Base-by-base conservation (phyloP, 2,113 vertebrate species). In the Antennarius striatus region DNA sequence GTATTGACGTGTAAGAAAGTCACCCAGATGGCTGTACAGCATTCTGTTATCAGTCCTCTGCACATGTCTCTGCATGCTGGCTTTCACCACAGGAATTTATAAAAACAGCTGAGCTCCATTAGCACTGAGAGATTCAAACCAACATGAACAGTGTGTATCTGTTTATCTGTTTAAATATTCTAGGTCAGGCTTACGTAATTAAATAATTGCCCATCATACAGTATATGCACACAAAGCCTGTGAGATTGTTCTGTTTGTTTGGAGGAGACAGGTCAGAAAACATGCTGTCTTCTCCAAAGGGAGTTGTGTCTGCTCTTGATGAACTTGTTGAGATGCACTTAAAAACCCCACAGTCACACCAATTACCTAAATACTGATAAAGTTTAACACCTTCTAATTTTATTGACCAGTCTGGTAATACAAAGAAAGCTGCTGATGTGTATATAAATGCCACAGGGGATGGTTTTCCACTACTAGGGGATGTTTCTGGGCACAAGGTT, bases 1-100 rank as follows among this genome's bases (percentile, higher is more conserved):
- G 32, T 50, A 49, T 30, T 56, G 57, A 56, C 6, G 13, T 58
- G 36, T 51, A 76, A 77, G 55, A 58, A 66, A 77, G 63, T 46
- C 28, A 47, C 63, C 49, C 32, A 67, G 75, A 77, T 70, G 50
- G 52, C 56, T 81, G n/a, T 22, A 22, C 22, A 22, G 22, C 48
- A 36, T 73, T 77, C 52, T 85, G 78, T 87, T 80, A 85, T 88
- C 83, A 81, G 61, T 45, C n/a, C 1, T 7, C 54, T 39, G 61
- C 81, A 83, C 80, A 76, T 63, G 84, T 83, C 63, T 9, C 15
- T n/a, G 69, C 82, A 62, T 1, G 82, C 71, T 78, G 61, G 39
- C 59, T 72, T 67, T 75, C 67, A 71, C 68, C 39, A 28, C 68
- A 81, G 66, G 71, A 81, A 76, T 78, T 55, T 32, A 57, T 56